Evolutionary conservation across 2,113 vertebrate species (phyloP), one percentile per base, ranked within the genome.

Genomic region (Plotosus lineatus): DNA sequence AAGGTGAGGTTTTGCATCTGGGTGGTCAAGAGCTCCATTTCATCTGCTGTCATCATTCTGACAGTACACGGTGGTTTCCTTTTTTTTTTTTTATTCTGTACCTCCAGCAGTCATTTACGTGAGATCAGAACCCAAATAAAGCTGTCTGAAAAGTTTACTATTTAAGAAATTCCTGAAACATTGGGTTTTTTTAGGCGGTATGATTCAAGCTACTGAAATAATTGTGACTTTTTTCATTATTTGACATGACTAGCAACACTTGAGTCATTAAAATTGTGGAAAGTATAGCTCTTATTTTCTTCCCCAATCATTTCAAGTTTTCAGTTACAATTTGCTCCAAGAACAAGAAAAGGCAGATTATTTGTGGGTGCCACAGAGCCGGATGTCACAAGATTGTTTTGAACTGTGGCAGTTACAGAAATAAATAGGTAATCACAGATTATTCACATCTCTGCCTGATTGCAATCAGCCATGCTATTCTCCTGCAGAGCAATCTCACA

Each of bases 371-470:
- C 73, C 73, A 53, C 31, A 23, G 40, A 28, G 33, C 36, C 36
- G 23, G 61, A 51, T 63, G 63, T 75, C 23, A 12, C 46, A 42
- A 42, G 26, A 46, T 82, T 77, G 79, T 74, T 81, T 78, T 69
- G 53, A 60, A 73, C 72, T 42, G 21, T 68, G 60, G 71, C 53
- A 79, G 26, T 55, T 19, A 46, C 80, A 60, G 74, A 80, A 84
- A 84, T 76, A 81, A 84, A 72, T 28, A 74, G 21, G 65, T 68
- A 89, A 87, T 87, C 88, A 90, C 88, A 84, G 84, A 82, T 84
- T 78, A 74, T 86, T 90, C 88, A 88, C 87, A 87, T 90, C 88
- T 87, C 88, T 91, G 89, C 81, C 84, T 84, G 86, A 85, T 86
- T 89, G 89, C 87, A 90, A 89, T 91, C 88, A 89, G 69, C 56